Percentiles rank a stretch among this genome's conserved stretches.
Evolutionary conservation across 2,888 invertebrate genomes (phyloP).

Genomic region (Tachina grossa): DNA sequence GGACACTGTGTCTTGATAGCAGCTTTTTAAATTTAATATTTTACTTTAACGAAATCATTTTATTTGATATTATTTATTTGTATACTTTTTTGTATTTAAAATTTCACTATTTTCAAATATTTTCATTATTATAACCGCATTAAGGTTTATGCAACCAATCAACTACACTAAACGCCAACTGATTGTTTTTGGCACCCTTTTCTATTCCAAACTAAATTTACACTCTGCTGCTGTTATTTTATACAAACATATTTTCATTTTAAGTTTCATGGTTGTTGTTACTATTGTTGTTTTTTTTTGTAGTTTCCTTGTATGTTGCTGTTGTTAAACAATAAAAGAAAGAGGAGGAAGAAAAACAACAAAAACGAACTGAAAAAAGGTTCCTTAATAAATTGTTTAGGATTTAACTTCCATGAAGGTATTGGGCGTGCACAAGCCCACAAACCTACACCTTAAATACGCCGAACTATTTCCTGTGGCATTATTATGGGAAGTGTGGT

Average conservation of each 20-base stretch:
- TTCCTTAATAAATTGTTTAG: slow-evolving; percentile 59
- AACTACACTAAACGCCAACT: slow-evolving; percentile 57
- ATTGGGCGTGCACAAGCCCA: background rate
- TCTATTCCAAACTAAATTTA: slow-evolving; percentile 60
- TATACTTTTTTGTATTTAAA: slow-evolving; percentile 1
- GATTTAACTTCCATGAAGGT: slow-evolving; percentile 56
- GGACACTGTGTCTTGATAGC: background rate
- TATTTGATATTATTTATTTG: background rate
- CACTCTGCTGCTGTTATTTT: slow-evolving; percentile 55
- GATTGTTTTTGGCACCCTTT: slow-evolving; percentile 60
- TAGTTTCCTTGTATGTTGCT: background rate
- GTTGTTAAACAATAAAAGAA: background rate
- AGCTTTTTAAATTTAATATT: background rate
- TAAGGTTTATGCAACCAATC: slow-evolving; percentile 64
- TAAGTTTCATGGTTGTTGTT: slow-evolving; percentile 32
- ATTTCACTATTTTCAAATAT: background rate
- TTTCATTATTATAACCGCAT: slow-evolving; percentile 34
- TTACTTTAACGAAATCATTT: background rate
- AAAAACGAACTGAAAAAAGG: slow-evolving; percentile 33
- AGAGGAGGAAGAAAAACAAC: background rate
- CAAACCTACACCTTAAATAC: background rate
- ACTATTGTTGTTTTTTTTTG: slow-evolving; percentile 31
- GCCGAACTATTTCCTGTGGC: background rate
- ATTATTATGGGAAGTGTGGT: background rate
- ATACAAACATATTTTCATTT: slow-evolving; percentile 30